Evolutionary conservation across 2,797 vertebrate genomes (phyloP).

Genomic region (Anniella stebbinsi): DNA sequence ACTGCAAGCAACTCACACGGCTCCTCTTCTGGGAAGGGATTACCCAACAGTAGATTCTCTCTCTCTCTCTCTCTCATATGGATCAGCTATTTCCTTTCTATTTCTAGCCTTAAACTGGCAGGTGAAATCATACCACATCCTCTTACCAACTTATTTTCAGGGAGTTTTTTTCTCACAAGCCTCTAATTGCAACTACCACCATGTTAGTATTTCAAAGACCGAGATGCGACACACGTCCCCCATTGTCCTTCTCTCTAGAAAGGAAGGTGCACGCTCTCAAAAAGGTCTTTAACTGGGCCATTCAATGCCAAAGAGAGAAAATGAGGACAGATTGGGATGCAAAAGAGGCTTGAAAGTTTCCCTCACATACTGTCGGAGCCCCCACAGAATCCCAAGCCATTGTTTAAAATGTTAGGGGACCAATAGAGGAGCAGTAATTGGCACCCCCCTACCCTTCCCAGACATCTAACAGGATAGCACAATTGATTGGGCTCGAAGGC

Average conservation of each 20-base stretch:
- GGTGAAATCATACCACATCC: not conserved
- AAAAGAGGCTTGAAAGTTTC: not conserved
- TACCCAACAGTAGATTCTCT: too few species aligned
- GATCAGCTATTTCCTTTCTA: not conserved
- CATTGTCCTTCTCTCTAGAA: not conserved
- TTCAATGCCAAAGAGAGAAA: conserved; percentile 32
- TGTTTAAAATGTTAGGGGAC: not conserved
- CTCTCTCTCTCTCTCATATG: too few species aligned
- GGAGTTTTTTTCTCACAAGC: not conserved
- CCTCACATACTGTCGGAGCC: not conserved
- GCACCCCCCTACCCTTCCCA: not conserved
- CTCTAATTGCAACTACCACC: not conserved
- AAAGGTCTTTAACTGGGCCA: not conserved
- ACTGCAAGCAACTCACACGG: not conserved
- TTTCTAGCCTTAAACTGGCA: not conserved
- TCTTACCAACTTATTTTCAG: not conserved
- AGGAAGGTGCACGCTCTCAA: not conserved
- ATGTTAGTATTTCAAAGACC: fast-evolving
- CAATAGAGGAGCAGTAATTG: too few species aligned
- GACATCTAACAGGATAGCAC: not conserved
- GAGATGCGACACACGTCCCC: not conserved
- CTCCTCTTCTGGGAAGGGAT: not conserved
- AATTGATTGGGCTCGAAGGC: not conserved
- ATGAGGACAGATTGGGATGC: not conserved
- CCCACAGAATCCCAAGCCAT: not conserved